Percentiles rank a stretch among this genome's conserved stretches.
Evolutionary conservation across 2,797 vertebrate genomes (phyloP).

Genomic region (Takifugu rubripes): DNA sequence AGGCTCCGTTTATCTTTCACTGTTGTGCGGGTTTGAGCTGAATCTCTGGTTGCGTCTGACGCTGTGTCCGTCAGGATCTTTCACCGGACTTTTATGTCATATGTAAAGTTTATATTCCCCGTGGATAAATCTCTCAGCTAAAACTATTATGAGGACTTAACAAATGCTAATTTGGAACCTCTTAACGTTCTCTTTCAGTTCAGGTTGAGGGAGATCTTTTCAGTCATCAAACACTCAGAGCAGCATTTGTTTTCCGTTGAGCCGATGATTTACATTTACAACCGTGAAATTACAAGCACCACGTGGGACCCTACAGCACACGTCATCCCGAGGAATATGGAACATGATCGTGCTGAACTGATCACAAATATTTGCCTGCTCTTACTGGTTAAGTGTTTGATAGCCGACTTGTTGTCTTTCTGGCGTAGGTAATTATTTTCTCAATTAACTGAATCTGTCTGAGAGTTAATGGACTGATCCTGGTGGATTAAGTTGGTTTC

Average conservation of each 20-base stretch:
- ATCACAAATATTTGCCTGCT: constrained; percentile 31
- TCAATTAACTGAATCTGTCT: constrained; percentile 70
- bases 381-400: constrained; percentile 23
- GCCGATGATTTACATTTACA: constrained; percentile 22
- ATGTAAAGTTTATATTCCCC: constrained; percentile 73
- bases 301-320: neutral
- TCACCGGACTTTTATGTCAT: constrained; percentile 47
- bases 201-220: constrained; percentile 59
- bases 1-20: constrained; percentile 32
- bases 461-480: constrained; percentile 61
- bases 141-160: constrained; percentile 71
- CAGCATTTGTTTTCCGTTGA: constrained; percentile 58
- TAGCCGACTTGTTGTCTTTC: constrained; percentile 37
- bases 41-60: constrained; percentile 39
- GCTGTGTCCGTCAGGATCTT: constrained; percentile 46
- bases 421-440: constrained; percentile 57
- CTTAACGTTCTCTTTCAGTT: constrained; percentile 68
- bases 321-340: constrained; percentile 15
- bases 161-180: constrained; percentile 71
- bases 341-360: constrained; percentile 16
- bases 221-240: constrained; percentile 43
- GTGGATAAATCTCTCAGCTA: constrained; percentile 57
- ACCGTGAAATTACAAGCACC: constrained; percentile 55
- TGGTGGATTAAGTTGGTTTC: constrained; percentile 66
- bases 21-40: constrained; percentile 43